Evolutionary conservation across 1,140 invertebrate species (phyloP).

Genomic region (Drosophila mauritiana): DNA sequence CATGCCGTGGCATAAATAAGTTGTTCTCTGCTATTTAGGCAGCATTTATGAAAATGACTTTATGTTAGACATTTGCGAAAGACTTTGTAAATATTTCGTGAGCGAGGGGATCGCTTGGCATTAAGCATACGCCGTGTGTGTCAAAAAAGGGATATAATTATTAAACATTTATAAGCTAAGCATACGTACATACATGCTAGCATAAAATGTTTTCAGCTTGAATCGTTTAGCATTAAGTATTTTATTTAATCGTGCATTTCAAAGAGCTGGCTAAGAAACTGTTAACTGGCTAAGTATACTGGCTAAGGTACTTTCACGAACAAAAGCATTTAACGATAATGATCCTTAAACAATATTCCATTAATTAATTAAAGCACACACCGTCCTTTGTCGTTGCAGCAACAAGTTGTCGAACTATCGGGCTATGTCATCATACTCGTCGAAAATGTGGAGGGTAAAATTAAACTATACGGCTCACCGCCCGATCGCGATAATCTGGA

Average conservation of each 20-base stretch:
- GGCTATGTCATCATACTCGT: constrained; percentile 98
- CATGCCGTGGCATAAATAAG: constrained; percentile 36
- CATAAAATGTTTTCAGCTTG: background rate
- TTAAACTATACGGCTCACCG: constrained; percentile 98
- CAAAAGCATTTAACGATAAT: too few relatives aligned
- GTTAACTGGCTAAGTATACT: background rate
- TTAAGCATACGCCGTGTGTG: constrained; percentile 22
- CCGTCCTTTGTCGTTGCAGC: constrained; percentile 43
- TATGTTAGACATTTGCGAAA: constrained; percentile 44
- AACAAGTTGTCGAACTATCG: constrained; percentile 93
- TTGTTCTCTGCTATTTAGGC: constrained; percentile 43
- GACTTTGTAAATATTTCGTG: constrained; percentile 36
- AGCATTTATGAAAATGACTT: constrained; percentile 58
- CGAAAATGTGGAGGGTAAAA: constrained; percentile 96
- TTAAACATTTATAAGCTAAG: background rate
- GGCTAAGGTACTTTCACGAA: background rate
- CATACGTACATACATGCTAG: background rate
- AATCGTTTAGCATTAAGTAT: background rate
- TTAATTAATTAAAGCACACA: background rate
- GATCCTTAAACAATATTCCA: background rate
- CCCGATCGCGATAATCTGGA: constrained; percentile 96
- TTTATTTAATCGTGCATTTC: too few relatives aligned
- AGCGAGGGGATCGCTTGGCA: constrained; percentile 16
- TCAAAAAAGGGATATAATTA: background rate
- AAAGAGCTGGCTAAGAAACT: background rate